Base-by-base conservation (phyloP, 2,797 vertebrate genomes). In the Clarias platycephalus region DNA sequence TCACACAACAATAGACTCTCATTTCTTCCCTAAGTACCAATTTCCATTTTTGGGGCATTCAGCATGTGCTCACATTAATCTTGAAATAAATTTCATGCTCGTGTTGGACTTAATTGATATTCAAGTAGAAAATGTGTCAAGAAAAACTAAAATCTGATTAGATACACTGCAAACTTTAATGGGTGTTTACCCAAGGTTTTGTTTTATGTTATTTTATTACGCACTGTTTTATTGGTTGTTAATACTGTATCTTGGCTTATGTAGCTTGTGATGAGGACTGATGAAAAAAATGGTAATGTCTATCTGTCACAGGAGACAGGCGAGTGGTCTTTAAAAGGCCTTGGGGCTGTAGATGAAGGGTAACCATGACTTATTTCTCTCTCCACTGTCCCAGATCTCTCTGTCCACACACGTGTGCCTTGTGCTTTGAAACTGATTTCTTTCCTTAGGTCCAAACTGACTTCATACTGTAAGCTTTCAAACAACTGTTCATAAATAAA, bases 21-120 rank as follows among this genome's bases (percentile, higher is more conserved):
- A 92, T 94, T 94, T 93, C 92, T 93, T 89, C 91, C 93, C 90
- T 93, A 93, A 94, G 92, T 94, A 93, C 93, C 93, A 95, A 94
- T 94, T 94, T 94, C 92, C 93, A 94, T 88, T 91, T 90, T 88
- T 72, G 90, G 90, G 90, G 90, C 88, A 90, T 92, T 92, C 91
- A 92, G 92, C 93, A 94, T 93, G 93, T 92, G 92, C 90, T 92
- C 85, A 82, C 92, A 94, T 94, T 95, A 93, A 93, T 94, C 92
- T 91, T 90, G 89, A 93, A 95, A 93, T 92, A 93, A 92, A 94
- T 95, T 95, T 94, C 92, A 93, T 93, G 91, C 93, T 92, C 76
- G 31, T 92, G 93, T 94, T 93, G 91, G 88, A 84, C 90, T 91
- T 93, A 93, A 94, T 95, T 92, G 93, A 95, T 94, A 94, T 93